A percentile compares a stretch with the other conserved stretches of the same genome.
Conservation (phyloP, 1,140 invertebrate genomes). For the Pinna nobilis region DNA sequence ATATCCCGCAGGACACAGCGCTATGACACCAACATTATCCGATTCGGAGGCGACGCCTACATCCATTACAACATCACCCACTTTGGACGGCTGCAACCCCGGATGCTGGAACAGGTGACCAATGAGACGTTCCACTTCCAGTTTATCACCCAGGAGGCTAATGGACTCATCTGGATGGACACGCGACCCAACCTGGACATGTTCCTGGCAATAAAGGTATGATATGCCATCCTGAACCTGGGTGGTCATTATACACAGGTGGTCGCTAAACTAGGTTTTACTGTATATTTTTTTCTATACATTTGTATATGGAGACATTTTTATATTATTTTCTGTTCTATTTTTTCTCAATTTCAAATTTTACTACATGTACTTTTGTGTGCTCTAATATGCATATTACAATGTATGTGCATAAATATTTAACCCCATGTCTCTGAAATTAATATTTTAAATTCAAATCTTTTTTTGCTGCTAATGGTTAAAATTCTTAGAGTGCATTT, state of each 20-base stretch:
- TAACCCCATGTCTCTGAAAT: no score
- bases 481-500: no score
- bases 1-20: neutral
- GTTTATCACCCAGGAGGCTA: constrained; percentile 56
- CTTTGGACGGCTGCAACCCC: constrained; percentile 33
- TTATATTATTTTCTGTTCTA: neutral
- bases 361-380: neutral
- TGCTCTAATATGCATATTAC: constrained; percentile 1
- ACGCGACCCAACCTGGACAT: constrained; percentile 38
- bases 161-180: constrained; percentile 65
- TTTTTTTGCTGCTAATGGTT: no score
- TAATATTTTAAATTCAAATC: no score
- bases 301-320: neutral
- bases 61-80: constrained; percentile 48
- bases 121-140: constrained; percentile 59
- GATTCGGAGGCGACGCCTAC: constrained; percentile 52
- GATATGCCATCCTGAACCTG: no score
- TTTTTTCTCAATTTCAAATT: neutral
- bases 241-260: no score
- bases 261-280: neutral
- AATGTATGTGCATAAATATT: neutral
- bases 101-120: constrained; percentile 35
- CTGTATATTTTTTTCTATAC: neutral
- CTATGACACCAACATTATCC: constrained; percentile 47
- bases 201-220: constrained; percentile 65